Evolutionary conservation across 53 echinoderm and acorn worm species (phyloP), one percentile per base, ranked within the genome.

Genomic region (Paracentrotus lividus): DNA sequence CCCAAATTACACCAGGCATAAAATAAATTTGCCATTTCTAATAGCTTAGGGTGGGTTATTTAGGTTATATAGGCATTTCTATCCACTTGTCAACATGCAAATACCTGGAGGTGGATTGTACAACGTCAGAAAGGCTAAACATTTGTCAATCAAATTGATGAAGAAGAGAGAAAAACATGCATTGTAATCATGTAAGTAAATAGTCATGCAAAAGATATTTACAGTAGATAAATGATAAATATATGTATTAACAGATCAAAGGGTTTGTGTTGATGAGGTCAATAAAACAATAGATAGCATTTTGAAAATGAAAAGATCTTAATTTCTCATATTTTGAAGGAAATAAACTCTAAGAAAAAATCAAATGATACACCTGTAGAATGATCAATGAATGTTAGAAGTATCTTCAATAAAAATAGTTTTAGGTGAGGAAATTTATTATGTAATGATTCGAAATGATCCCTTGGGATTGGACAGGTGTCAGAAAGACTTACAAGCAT

Each of bases 81-180:
- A n/a, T n/a, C n/a, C n/a, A n/a, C n/a, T n/a, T n/a, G n/a, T n/a
- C n/a, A n/a, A n/a, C n/a, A n/a, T 90, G 54, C 91, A 90, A 51
- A 90, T 90, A 90, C 91, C 91, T 90, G 69, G 91, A 69, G 91
- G 91, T n/a, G 91, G 52, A 75, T 90, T 49, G 75, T 49, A 90
- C 33, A 90, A 90, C 45, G 36, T 44, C 91, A 72, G 91, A 31
- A 68, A 90, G 34, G 91, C 91, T 90, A 72, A 58, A 90, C 32
- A 86, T 54, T 27, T n/a, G n/a, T 89, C 45, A 89, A n/a, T 33
- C 61, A 10, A 89, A 24, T 89, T 42, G 27, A 89, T 24, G 66
- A 61, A 42, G 58, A 44, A 65, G n/a, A 45, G 15, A 86, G 8
- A 56, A 86, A n/a, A 81, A 81, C 81, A 81, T 45, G 47, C 81